A percentile compares a stretch with the other conserved stretches of the same genome.
These are phyloP conservation scores for Abrostola tripartita DNA, from an alignment of 2,888 invertebrate species.

Conservation along the genomic window DNA sequence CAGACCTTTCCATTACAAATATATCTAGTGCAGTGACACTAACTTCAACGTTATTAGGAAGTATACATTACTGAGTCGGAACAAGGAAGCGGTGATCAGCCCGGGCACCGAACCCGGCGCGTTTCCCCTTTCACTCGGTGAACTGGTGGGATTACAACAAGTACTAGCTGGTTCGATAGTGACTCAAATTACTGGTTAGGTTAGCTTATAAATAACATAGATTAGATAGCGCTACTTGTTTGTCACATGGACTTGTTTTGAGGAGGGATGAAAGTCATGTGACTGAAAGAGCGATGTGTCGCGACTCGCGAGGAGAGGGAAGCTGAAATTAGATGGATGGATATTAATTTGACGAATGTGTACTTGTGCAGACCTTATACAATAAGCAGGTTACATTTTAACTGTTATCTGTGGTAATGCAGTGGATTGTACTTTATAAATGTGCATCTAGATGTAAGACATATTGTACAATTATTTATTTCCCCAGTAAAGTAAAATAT, in stretches of 20 bases:
- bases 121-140: slow-evolving; percentile 60
- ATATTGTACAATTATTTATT: no score
- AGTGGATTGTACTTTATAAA: no score
- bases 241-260: background rate
- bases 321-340: no score
- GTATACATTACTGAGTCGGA: slow-evolving; percentile 42
- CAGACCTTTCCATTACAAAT: slow-evolving; percentile 31
- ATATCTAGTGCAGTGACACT: slow-evolving; percentile 39
- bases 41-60: slow-evolving; percentile 23
- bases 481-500: no score
- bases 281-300: background rate
- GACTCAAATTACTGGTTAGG: slow-evolving; percentile 17
- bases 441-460: no score
- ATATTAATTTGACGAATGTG: no score
- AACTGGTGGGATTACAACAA: slow-evolving; percentile 18
- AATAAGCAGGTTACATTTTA: no score
- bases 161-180: background rate
- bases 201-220: slow-evolving; percentile 15
- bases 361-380: no score
- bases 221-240: slow-evolving; percentile 4
- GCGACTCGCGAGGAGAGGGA: background rate
- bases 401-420: no score
- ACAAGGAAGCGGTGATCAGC: slow-evolving; percentile 52
- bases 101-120: slow-evolving; percentile 52
- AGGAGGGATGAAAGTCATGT: background rate